Evolutionary conservation across 2,797 vertebrate genomes (phyloP), one percentile per base, ranked within the genome.

Genomic region (Tarsius wallacei): DNA sequence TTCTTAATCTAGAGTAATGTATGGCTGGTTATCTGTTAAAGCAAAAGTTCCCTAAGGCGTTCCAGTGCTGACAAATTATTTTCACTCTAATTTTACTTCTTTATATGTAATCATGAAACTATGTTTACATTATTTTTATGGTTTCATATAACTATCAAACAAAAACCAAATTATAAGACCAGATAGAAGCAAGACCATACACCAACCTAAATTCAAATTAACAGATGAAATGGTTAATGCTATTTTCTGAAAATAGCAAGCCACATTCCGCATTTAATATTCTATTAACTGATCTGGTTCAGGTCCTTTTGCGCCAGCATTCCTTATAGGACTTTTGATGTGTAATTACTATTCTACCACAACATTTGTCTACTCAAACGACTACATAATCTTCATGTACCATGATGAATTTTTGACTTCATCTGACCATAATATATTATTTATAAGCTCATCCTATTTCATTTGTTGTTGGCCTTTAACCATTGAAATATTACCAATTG

Each of bases 181-280:
- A 84, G 71, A 90, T 24, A 61, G 77, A 91, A 93, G n/a, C 36
- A 51, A 63, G 21, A 64, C 22, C 57, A 78, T 87, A 94, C 93
- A 96, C 90, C 12, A 6, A 76, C 42, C n/a, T 87, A 86, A 36
- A 70, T 59, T 70, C 33, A 76, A 80, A 80, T 89, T 17, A 91
- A 22, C 14, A 88, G 21, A 66, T 89, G 16, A 59, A 94, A 86
- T 26, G 31, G 6, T 64, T 49, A 59, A 47, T 26, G 5, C 19
- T 80, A 73, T 77, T 85, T 61, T 31, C 4, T 73, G 81, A 90
- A 96, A 87, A 51, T 36, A 51, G 88, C 84, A 87, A 28, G 26
- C 28, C 16, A 47, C 10, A 51, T 91, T 90, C 2, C 13, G 51
- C 9, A 24, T 8, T 42, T 24, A 94, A 85, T 36, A 31, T 49